Evolutionary conservation across 2,797 vertebrate genomes (phyloP).

Genomic region (Leptoclinus maculatus): DNA sequence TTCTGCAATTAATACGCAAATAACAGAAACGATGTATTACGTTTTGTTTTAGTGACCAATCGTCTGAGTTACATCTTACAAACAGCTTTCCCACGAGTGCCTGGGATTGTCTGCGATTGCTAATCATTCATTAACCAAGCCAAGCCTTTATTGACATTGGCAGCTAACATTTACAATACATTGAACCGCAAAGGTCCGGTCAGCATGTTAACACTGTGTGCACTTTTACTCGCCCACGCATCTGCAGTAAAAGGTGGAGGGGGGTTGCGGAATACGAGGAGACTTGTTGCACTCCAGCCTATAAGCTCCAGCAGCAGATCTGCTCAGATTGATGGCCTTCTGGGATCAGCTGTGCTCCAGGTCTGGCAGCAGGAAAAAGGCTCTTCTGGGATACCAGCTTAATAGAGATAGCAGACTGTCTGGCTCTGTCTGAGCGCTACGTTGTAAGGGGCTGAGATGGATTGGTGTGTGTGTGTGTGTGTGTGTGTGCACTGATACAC

Average conservation of each 20-base stretch:
- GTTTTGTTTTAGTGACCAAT: not conserved
- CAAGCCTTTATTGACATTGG: slow-evolving; percentile 45
- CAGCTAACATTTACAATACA: slow-evolving; percentile 45
- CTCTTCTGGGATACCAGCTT: slow-evolving; percentile 57
- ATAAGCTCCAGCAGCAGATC: slow-evolving; percentile 38
- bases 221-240: slow-evolving; percentile 30
- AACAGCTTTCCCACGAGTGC: not conserved
- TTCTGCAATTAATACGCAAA: not conserved
- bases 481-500: not conserved
- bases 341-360: slow-evolving; percentile 69
- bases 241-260: slow-evolving; percentile 37
- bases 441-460: slow-evolving; percentile 37
- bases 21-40: not conserved
- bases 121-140: slow-evolving; percentile 7
- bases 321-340: slow-evolving; percentile 73
- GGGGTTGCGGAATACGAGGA: slow-evolving; percentile 66
- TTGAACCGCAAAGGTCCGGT: not conserved
- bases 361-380: slow-evolving; percentile 60
- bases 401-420: slow-evolving; percentile 73
- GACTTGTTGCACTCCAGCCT: slow-evolving; percentile 66
- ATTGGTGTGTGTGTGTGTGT: slow-evolving; percentile 10
- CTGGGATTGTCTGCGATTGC: not conserved
- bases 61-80: not conserved
- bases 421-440: slow-evolving; percentile 62
- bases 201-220: slow-evolving; percentile 16